phyloP scores from a whole-genome alignment of 2,888 invertebrate species.

The Lasioglossum vierecki region DNA sequence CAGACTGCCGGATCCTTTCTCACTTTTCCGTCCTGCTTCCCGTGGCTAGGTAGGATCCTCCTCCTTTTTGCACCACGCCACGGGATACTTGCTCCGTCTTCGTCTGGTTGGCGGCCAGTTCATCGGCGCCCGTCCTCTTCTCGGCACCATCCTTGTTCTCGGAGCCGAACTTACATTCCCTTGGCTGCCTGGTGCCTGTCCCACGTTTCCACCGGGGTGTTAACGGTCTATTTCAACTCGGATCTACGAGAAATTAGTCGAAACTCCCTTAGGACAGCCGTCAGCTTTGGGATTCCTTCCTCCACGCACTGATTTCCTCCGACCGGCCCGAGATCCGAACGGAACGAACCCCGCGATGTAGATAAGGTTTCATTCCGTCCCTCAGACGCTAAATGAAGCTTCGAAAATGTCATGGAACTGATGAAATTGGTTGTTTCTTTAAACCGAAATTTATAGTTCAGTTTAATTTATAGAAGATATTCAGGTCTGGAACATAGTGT shows the following conservation, averaged over 20 bases:
- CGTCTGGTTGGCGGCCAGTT: not conserved
- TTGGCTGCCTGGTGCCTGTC: conserved; percentile 42
- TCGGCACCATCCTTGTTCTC: conserved; percentile 33
- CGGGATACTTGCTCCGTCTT: conserved; percentile 23
- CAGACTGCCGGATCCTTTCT: conserved; percentile 55
- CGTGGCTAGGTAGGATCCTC: not conserved
- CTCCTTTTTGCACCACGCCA: conserved; percentile 32
- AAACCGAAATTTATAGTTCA: not conserved
- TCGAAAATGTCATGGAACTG: conserved; percentile 26
- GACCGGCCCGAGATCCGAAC: conserved; percentile 26
- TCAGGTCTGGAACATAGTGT: not conserved
- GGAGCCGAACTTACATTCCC: conserved; percentile 40
- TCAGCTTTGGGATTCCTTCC: conserved; percentile 60
- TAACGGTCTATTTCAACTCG: conserved; percentile 73
- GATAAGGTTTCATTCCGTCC: conserved; percentile 52
- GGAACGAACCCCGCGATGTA: conserved; percentile 44
- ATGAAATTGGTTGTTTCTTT: not conserved
- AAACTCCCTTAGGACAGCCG: conserved; percentile 66
- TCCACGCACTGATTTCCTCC: conserved; percentile 44
- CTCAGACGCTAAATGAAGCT: conserved; percentile 32
- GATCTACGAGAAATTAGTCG: conserved; percentile 76
- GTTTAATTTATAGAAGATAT: not conserved
- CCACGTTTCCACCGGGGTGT: conserved; percentile 63
- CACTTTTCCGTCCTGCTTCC: conserved; percentile 59
- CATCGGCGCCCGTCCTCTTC: not conserved